Evolutionary conservation across 2,888 invertebrate species (phyloP).

Genomic region (Apamea anceps): DNA sequence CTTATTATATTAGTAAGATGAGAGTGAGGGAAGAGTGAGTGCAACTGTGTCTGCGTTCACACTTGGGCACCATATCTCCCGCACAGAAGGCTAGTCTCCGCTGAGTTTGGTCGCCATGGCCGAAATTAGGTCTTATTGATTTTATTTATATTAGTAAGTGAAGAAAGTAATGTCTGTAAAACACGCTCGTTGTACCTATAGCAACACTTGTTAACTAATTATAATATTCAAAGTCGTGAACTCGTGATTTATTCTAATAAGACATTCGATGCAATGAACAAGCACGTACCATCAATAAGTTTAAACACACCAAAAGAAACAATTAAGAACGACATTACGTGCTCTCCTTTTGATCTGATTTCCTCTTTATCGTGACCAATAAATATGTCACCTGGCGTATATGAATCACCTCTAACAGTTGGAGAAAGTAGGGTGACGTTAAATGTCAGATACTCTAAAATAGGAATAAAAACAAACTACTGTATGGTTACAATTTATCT

Average conservation of each 20-base stretch:
- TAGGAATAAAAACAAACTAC: constrained; percentile 57
- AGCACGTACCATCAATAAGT: constrained; percentile 49
- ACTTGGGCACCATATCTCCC: not conserved
- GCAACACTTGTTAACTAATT: constrained; percentile 10
- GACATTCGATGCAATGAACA: constrained; percentile 33
- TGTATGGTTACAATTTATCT: constrained; percentile 55
- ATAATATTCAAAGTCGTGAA: constrained; percentile 42
- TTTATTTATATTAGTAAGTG: not conserved
- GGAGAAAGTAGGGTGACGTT: constrained; percentile 54
- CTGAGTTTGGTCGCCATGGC: not conserved
- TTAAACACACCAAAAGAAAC: constrained; percentile 25
- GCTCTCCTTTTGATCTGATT: constrained; percentile 39
- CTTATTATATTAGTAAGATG: not conserved
- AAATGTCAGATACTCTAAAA: constrained; percentile 46
- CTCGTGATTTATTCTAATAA: constrained; percentile 57
- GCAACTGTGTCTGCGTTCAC: not conserved
- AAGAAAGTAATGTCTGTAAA: not conserved
- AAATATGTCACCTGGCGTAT: constrained; percentile 50
- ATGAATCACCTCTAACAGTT: constrained; percentile 39
- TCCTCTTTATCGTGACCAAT: constrained; percentile 35
- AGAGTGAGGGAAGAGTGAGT: not conserved
- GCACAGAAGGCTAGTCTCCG: too few relatives aligned
- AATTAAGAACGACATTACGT: constrained; percentile 12
- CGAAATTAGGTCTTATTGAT: not conserved
- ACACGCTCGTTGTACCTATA: not conserved